These are phyloP conservation scores for Prionailurus bengalensis DNA, from an alignment of 2,113 vertebrate species.

Conservation along the genomic window DNA sequence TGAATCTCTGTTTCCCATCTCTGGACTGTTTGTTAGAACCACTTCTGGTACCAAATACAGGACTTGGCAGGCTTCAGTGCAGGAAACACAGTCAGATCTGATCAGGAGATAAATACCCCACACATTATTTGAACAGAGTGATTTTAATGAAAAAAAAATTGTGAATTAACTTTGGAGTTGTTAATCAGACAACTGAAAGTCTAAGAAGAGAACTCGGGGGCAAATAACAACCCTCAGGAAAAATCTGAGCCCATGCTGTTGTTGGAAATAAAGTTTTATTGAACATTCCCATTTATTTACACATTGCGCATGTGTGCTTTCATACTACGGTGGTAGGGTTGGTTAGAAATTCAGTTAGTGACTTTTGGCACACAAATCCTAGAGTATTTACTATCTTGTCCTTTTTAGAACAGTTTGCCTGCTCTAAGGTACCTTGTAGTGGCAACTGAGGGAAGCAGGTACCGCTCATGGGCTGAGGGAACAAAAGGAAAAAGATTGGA, in stretches of 20 bases:
- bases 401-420: background rate
- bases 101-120: background rate
- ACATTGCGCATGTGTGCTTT: background rate
- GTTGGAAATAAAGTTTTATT: background rate
- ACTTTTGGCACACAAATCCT: background rate
- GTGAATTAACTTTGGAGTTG: background rate
- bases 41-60: background rate
- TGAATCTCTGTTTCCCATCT: background rate
- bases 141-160: background rate
- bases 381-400: background rate
- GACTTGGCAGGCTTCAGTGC: background rate
- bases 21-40: background rate
- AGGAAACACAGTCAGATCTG: background rate
- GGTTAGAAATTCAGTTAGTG: background rate
- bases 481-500: background rate
- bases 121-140: background rate
- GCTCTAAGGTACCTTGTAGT: background rate
- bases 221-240: background rate
- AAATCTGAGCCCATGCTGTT: background rate
- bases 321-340: background rate
- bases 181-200: background rate
- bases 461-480: background rate
- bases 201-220: background rate
- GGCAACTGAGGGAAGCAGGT: background rate
- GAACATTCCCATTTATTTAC: background rate